phyloP scores from a whole-genome alignment of 92 coral and sea anemone species.

The Pocillopora meandrina region DNA sequence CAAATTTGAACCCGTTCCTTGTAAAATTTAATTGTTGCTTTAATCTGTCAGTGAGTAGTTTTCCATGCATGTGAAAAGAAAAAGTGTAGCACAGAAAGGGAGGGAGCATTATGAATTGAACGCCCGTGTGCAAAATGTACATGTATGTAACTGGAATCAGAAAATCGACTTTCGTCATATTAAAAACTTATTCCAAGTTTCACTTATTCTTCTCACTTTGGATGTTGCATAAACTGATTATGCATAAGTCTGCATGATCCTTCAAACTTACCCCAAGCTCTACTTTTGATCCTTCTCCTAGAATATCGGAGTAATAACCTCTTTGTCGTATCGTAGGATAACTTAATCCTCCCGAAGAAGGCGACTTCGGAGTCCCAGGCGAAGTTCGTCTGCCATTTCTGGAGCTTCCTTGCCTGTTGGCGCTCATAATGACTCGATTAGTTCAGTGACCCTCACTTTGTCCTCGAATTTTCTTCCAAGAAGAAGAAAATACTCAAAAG shows the following conservation, averaged over 20 bases:
- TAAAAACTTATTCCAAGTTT: too few relatives aligned
- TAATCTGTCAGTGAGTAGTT: too few relatives aligned
- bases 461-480: background rate
- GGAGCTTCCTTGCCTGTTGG: conserved; percentile 26
- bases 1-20: too few relatives aligned
- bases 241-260: background rate
- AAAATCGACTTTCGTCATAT: too few relatives aligned
- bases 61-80: too few relatives aligned
- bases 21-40: too few relatives aligned
- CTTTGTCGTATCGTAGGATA: conserved; percentile 88
- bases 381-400: conserved; percentile 45
- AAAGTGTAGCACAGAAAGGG: too few relatives aligned
- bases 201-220: background rate
- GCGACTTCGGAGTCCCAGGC: conserved; percentile 57
- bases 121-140: too few relatives aligned
- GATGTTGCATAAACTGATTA: background rate
- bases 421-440: conserved; percentile 14
- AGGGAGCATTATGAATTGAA: too few relatives aligned
- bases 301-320: conserved; percentile 95
- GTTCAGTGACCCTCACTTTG: background rate
- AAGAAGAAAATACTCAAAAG: background rate
- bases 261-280: conserved; percentile 73
- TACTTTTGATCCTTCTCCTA: conserved; percentile 81
- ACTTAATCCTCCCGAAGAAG: conserved; percentile 71
- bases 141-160: too few relatives aligned